Conservation (phyloP, 2,888 invertebrate species). For the Drosophila pseudotakahashii region DNA sequence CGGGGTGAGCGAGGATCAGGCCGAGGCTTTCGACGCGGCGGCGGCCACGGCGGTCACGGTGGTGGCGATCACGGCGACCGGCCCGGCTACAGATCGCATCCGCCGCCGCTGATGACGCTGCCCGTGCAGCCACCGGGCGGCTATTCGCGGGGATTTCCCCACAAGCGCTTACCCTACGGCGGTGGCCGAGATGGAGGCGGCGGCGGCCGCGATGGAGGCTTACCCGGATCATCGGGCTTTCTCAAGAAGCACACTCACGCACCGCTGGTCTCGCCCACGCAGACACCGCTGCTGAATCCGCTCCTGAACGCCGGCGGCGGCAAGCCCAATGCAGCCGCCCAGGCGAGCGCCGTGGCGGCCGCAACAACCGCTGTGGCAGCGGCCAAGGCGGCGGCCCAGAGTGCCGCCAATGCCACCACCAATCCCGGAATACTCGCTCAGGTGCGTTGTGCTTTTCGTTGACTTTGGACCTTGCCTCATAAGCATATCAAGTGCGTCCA, state of each 20-base stretch:
- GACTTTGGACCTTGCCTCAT: background rate
- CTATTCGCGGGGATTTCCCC: conserved; percentile 79
- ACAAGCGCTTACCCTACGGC: conserved; percentile 83
- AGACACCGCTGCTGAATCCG: conserved; percentile 6
- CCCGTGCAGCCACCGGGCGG: conserved; percentile 79
- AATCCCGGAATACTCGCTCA: conserved; percentile 80
- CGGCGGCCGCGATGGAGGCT: conserved; percentile 52
- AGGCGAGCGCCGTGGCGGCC: conserved; percentile 82
- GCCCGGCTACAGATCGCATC: conserved; percentile 77
- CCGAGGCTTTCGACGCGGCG: conserved; percentile 68
- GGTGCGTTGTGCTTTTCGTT: conserved; percentile 37
- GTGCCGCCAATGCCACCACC: conserved; percentile 79
- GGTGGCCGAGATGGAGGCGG: conserved; percentile 69
- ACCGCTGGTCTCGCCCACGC: conserved; percentile 30
- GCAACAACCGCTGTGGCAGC: conserved; percentile 83
- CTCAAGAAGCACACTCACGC: conserved; percentile 74
- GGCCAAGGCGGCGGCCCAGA: conserved; percentile 81
- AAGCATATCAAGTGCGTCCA: too few relatives aligned
- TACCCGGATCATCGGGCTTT: conserved; percentile 52
- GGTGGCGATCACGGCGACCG: conserved; percentile 68
- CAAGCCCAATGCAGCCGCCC: conserved; percentile 73
- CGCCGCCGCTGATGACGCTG: conserved; percentile 81
- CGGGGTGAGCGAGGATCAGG: conserved; percentile 78
- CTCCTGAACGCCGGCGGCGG: conserved; percentile 12
- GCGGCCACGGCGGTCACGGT: conserved; percentile 61